phyloP scores from a whole-genome alignment of 1,140 invertebrate genomes.

The Centruroides sculpturatus region DNA sequence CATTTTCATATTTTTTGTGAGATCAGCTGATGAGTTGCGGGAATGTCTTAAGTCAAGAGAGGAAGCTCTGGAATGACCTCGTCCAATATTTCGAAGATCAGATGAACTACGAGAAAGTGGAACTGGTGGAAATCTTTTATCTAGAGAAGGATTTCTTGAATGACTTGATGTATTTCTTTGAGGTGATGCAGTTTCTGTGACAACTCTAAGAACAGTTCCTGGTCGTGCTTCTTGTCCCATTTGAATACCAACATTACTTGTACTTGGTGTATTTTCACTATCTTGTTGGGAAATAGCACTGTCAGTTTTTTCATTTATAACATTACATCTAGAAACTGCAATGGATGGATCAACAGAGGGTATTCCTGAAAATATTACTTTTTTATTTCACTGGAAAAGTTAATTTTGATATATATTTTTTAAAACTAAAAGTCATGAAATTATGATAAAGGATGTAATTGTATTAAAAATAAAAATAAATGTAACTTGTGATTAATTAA shows the following conservation, averaged over 20 bases:
- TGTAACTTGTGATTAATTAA: too few species aligned
- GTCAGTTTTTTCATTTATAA: too few species aligned
- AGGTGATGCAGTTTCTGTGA: conserved; percentile 1
- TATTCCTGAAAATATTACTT: too few species aligned
- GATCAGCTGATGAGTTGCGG: conserved; percentile 57
- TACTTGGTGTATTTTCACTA: neutral
- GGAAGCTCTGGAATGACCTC: conserved; percentile 59
- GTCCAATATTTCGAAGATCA: conserved; percentile 20
- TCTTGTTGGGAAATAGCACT: neutral
- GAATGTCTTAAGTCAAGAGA: conserved; percentile 54
- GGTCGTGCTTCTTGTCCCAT: conserved; percentile 2
- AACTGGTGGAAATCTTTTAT: conserved; percentile 43
- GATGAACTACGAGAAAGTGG: conserved; percentile 16
- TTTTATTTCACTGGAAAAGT: too few species aligned
- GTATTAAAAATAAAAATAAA: too few species aligned
- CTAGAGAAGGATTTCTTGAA: conserved; percentile 62
- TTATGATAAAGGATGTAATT: too few species aligned
- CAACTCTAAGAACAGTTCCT: conserved; percentile 9
- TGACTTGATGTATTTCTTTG: conserved; percentile 28
- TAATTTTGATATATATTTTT: too few species aligned
- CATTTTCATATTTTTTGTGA: conserved; percentile 45
- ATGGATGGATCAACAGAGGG: too few species aligned
- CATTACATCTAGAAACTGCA: too few species aligned
- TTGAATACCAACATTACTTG: neutral
- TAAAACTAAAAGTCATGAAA: too few species aligned